Evolutionary conservation across 2,113 vertebrate genomes (phyloP), one percentile per base, ranked within the genome.

Genomic region (Macaca mulatta): DNA sequence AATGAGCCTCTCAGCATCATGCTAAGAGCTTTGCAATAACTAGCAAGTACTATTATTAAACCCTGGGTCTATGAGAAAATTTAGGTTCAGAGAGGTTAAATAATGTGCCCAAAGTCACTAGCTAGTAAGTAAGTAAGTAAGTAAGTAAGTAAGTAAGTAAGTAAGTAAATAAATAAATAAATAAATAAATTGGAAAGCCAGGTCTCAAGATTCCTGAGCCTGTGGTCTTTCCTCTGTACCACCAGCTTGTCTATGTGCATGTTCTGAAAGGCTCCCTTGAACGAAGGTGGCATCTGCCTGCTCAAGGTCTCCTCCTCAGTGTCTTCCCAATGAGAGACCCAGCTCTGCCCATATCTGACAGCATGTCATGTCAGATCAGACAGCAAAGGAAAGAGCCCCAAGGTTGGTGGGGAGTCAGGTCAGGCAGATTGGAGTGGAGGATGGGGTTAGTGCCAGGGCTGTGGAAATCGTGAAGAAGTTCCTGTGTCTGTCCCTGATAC

Each of bases 281-380:
- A 40, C 4, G 8, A 94, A 90, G 74, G 50, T 38, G 61, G 45
- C 64, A 3, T 52, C 79, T 94, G 72, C 94, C 77, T 84, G 55
- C 64, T 83, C 78, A 52, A 25, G 18, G 32, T 27, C 81, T n/a
- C 70, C 57, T 80, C 94, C 72, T 96, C 81, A 59, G 3, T 1
- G 13, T 94, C 89, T 82, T 95, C 52, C 96, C 77, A 32, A 0
- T 69, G 50, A 96, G 55, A 14, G 23, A 72, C 43, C 94, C 79
- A 35, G 50, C 80, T 72, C 61, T 89, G 61, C 69, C 89, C 7
- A 0, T 27, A 84, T 67, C 35, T 97, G 92, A 96, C 93, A 95
- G 74, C 85, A 23, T 50, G 94, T 95, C 97, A 69, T 11, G 27
- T 96, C 85, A 89, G 48, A 97, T 98, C 82, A 96, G 48, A 89